Evolutionary conservation across 2,888 invertebrate species (phyloP).

Genomic region (Gymnosoma rotundatum): DNA sequence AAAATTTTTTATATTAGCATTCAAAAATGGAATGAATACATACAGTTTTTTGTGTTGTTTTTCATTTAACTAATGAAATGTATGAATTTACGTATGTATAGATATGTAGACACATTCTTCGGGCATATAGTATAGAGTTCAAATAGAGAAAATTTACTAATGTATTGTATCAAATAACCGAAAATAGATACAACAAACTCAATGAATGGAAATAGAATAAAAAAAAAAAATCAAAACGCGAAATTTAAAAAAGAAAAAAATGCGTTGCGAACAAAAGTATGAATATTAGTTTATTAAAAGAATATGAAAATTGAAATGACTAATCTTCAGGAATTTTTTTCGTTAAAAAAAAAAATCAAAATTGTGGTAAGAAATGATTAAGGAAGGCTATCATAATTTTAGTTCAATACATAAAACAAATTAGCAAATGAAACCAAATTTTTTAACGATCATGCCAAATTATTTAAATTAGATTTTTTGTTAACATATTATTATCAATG

Average conservation of each 20-base stretch:
- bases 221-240: background rate
- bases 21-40: slow-evolving; percentile 24
- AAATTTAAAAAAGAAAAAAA: slow-evolving; percentile 36
- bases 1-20: slow-evolving; percentile 41
- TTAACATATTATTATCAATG: too few species aligned
- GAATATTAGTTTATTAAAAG: background rate
- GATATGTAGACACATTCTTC: slow-evolving; percentile 27
- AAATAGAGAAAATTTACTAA: slow-evolving; percentile 43
- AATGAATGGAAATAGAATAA: slow-evolving; percentile 6
- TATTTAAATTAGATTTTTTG: too few species aligned
- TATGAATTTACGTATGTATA: background rate
- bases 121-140: slow-evolving; percentile 30
- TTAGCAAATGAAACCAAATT: too few species aligned
- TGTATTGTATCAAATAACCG: slow-evolving; percentile 62
- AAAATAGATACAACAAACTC: slow-evolving; percentile 19
- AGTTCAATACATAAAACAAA: too few species aligned
- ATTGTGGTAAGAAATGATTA: too few species aligned
- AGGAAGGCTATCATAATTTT: too few species aligned
- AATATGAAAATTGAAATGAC: slow-evolving; percentile 25
- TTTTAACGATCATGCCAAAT: too few species aligned
- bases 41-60: slow-evolving; percentile 10
- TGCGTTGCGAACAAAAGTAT: slow-evolving; percentile 36
- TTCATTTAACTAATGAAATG: background rate
- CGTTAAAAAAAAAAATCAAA: slow-evolving; percentile 3
- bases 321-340: slow-evolving; percentile 22